phyloP scores from a whole-genome alignment of 2,797 vertebrate species.

The Poecilia wingei region DNA sequence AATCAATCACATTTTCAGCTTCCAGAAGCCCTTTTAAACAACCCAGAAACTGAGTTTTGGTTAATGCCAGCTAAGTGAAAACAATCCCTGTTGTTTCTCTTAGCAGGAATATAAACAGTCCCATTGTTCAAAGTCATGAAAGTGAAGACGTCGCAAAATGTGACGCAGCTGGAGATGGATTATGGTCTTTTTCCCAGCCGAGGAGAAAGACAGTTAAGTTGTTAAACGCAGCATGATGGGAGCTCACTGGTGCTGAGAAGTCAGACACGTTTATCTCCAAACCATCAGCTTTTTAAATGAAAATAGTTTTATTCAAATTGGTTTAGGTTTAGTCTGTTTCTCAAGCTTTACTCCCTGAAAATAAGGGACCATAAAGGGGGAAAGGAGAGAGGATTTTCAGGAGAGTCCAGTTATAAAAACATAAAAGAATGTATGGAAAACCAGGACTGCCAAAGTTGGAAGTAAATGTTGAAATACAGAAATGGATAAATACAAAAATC shows the following conservation, averaged over 20 bases:
- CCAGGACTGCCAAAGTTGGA: background rate
- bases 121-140: background rate
- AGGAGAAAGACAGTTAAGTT: slow-evolving; percentile 27
- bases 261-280: slow-evolving; percentile 1
- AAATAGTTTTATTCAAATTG: background rate
- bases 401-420: slow-evolving; percentile 29
- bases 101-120: slow-evolving; percentile 1
- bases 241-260: slow-evolving; percentile 11
- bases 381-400: slow-evolving; percentile 29
- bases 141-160: slow-evolving; percentile 4
- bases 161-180: slow-evolving; percentile 25
- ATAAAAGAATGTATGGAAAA: background rate
- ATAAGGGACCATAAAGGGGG: background rate
- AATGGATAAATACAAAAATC: background rate
- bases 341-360: slow-evolving; percentile 3
- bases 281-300: slow-evolving; percentile 17
- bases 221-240: slow-evolving; percentile 14
- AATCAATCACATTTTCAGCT: background rate
- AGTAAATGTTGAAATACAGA: background rate
- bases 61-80: slow-evolving; percentile 15
- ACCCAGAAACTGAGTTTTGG: slow-evolving; percentile 1
- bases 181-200: slow-evolving; percentile 13
- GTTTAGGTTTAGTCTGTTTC: slow-evolving; percentile 7
- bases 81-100: slow-evolving; percentile 5
- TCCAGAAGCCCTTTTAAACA: background rate